Evolutionary conservation across 2,888 invertebrate species (phyloP).

Genomic region (Venusia cambrica): DNA sequence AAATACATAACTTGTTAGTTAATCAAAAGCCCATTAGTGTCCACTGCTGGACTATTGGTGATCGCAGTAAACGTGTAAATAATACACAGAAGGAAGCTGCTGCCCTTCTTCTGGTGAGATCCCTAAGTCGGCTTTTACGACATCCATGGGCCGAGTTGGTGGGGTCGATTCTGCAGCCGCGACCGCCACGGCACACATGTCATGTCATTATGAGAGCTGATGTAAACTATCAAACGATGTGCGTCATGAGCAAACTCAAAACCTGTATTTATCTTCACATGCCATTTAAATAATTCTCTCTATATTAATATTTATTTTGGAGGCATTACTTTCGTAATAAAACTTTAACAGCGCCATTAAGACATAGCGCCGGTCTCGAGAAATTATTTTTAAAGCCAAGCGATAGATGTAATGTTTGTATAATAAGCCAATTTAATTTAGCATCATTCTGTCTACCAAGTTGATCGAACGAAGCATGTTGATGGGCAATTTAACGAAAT

Average conservation of each 20-base stretch:
- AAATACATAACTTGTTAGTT: too few species aligned
- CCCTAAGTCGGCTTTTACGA: too few species aligned
- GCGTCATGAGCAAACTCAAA: constrained; percentile 2
- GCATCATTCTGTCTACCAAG: constrained; percentile 25
- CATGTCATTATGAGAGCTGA: too few species aligned
- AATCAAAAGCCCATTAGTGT: too few species aligned
- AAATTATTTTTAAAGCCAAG: constrained; percentile 27
- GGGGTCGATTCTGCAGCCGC: too few species aligned
- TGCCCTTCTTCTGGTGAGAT: too few species aligned
- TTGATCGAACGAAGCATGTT: constrained; percentile 24
- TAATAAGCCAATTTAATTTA: constrained; percentile 35
- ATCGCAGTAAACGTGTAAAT: too few species aligned
- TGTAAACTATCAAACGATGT: constrained; percentile 3
- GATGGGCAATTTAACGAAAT: constrained; percentile 18
- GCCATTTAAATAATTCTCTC: constrained; percentile 10
- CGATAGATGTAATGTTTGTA: constrained; percentile 28
- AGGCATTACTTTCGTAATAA: constrained; percentile 40
- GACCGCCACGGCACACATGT: too few species aligned
- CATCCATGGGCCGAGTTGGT: too few species aligned
- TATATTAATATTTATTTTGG: constrained; percentile 27
- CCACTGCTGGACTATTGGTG: too few species aligned
- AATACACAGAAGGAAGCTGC: too few species aligned
- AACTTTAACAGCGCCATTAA: constrained; percentile 34
- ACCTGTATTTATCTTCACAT: constrained; percentile 11
- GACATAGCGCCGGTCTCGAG: constrained; percentile 23